Base-by-base conservation (phyloP, 2,797 vertebrate species). In the Danio choprae region DNA sequence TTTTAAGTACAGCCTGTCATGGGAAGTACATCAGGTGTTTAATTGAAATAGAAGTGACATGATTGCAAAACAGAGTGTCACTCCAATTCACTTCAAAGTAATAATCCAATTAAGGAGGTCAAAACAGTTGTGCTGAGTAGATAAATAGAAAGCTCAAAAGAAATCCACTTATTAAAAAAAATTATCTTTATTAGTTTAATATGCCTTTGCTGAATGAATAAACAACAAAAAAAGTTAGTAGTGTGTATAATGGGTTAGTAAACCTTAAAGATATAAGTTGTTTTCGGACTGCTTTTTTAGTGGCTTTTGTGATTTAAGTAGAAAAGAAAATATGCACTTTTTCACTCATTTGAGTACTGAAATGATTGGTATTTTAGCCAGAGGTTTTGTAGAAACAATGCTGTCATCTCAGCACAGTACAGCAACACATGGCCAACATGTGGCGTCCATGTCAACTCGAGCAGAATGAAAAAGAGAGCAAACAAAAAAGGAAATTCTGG, bases 381-480 rank as follows among this genome's bases (percentile, higher is more conserved):
- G 29, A 29, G 29, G 29, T 83, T 75, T 75, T 72, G 20, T n/a
- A 73, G 71, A 81, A 83, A 74, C 82, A 80, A 77, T 88, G 77
- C 87, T 84, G 85, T 82, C 77, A 84, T 89, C 88, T 85, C 83
- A 82, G 81, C 84, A 83, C 77, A 78, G 86, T 86, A 15, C 85
- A 86, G 86, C 89, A 91, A 93, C 92, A 93, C 92, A 91, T 93
- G 92, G 89, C 78, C 82, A 84, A 90, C 92, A 92, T 91, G 89
- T 86, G 87, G 74, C 18, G 59, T 68, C 77, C 53, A 56, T 71
- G 84, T 86, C 84, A 84, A 71, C 56, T 69, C 38, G 70, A 46
- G 41, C 46, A 69, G 18, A 76, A 74, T 71, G 53, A 70, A 43
- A 75, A 20, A 82, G 15, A 43, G 36, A n/a, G 43, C 40, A 36